Conservation (phyloP, 2,113 vertebrate species). For the Hemiscyllium ocellatum region DNA sequence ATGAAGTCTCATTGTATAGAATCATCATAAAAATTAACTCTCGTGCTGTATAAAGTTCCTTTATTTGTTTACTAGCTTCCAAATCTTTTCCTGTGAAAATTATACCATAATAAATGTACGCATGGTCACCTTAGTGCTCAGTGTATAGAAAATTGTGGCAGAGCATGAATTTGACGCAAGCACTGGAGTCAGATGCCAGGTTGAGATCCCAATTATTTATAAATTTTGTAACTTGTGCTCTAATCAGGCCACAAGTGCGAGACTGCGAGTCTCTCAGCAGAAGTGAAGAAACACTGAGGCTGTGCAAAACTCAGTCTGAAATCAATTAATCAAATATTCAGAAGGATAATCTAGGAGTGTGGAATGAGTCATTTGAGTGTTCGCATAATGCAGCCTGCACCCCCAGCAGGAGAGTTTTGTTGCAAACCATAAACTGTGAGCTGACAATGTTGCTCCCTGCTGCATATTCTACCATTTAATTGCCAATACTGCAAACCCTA, state of each 20-base stretch:
- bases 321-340: background rate
- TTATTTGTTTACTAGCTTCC: background rate
- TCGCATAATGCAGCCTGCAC: background rate
- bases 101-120: background rate
- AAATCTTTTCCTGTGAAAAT: background rate
- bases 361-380: background rate
- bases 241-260: background rate
- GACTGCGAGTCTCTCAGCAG: background rate
- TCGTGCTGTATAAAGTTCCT: background rate
- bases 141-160: background rate
- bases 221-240: background rate
- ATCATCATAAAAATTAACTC: background rate
- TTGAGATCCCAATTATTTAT: background rate
- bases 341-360: background rate
- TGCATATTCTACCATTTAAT: background rate
- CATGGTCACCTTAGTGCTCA: background rate
- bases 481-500: background rate
- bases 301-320: background rate
- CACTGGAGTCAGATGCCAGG: background rate
- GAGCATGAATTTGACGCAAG: background rate
- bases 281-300: background rate
- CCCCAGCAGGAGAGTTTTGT: background rate
- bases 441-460: background rate
- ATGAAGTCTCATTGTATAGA: background rate
- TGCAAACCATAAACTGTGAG: background rate